Evolutionary conservation across 1,140 invertebrate genomes (phyloP), one percentile per base, ranked within the genome.

Genomic region (Stegodyphus dumicola): DNA sequence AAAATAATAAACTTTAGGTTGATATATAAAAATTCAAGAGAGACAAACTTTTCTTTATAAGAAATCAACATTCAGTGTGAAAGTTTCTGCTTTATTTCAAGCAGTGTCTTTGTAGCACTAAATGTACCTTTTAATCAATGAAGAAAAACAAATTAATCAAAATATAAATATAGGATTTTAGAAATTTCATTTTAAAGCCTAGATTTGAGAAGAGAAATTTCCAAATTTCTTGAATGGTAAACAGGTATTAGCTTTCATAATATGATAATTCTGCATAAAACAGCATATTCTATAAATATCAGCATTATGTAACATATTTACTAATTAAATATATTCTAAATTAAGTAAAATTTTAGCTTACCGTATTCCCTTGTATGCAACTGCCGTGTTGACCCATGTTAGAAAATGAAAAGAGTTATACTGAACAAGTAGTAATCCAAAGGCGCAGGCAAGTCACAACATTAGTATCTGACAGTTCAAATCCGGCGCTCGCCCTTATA

Each of bases 281-380:
- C 56, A 10, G 56, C 9, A 10, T 60, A 60, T 60, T 60, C 5
- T 10, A 60, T 10, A 60, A 0, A 10, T 2, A 60, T 15, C 9
- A 60, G 15, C 15, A 10, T 10, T 2, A 2, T 9, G 56, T 15
- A 60, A 10, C 56, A 60, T 10, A 60, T 60, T 10, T 60, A 60
- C 33, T 2, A 60, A 60, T 10, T 9, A 60, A 60, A 60, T 60
- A 7, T 56, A 7, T 7, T 7, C 7, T 56, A 56, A 71, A 67
- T 6, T 11, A 66, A 53, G 13, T 7, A 11, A 52, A 66, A 83
- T 15, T 6, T 53, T 56, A 60, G 65, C 84, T 77, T 78, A 86
- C 84, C 53, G 84, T 75, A 6, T 77, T 15, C 6, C 84, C 84
- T 52, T 86, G 84, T n/a, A 86, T 86, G 51, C 84, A 86, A 78